Evolutionary conservation across 2,888 invertebrate species (phyloP).

Genomic region (Caenorhabditis sinica): DNA sequence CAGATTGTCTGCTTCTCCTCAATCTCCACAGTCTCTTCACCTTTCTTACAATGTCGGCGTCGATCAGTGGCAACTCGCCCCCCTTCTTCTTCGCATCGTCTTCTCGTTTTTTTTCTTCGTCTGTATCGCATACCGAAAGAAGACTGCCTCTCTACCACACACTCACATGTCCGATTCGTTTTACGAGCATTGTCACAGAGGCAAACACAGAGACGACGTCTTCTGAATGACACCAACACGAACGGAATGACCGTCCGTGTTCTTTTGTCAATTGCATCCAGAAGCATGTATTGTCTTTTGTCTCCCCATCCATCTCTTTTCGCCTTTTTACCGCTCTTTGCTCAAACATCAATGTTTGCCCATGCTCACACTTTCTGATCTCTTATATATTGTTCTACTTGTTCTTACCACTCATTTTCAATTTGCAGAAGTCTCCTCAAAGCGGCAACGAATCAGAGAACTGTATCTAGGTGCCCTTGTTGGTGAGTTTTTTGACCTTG

Average conservation of each 20-base stretch:
- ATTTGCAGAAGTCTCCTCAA: conserved; percentile 26
- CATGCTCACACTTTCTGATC: conserved; percentile 51
- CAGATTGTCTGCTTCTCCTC: conserved; percentile 26
- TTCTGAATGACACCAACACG: conserved; percentile 9
- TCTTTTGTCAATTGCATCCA: background rate
- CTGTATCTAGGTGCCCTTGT: conserved; percentile 35
- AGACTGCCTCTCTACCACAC: conserved; percentile 22
- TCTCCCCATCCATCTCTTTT: conserved; percentile 2
- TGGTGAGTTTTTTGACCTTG: conserved; percentile 1
- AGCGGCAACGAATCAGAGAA: conserved; percentile 13
- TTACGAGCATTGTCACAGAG: conserved; percentile 59
- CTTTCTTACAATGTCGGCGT: conserved; percentile 34
- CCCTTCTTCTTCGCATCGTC: conserved; percentile 41
- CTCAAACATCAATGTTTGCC: conserved; percentile 57
- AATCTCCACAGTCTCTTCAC: conserved; percentile 4
- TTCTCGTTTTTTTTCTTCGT: conserved; percentile 49
- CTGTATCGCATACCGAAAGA: conserved; percentile 50
- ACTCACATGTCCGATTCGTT: conserved; percentile 54
- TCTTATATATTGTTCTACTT: background rate
- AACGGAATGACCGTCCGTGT: background rate
- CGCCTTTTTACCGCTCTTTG: conserved; percentile 12
- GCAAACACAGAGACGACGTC: conserved; percentile 49
- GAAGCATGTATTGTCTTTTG: conserved; percentile 15
- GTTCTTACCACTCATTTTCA: conserved; percentile 3
- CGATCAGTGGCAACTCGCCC: conserved; percentile 47